A percentile compares a stretch with the other conserved stretches of the same genome.
Conservation (phyloP, 1,140 invertebrate genomes). For the Nautilus pompilius region DNA sequence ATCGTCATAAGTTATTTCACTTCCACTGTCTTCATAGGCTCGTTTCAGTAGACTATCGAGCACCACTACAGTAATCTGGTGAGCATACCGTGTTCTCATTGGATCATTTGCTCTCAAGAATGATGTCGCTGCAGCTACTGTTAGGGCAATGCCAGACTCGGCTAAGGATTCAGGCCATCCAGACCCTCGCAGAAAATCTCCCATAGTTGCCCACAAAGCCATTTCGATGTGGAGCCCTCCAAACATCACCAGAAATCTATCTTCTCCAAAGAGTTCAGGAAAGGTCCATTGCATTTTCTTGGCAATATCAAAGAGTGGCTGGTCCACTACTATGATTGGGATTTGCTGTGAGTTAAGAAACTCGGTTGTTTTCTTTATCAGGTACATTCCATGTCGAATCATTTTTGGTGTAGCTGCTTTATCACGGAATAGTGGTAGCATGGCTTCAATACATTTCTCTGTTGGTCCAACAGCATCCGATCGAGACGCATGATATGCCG, state of each 20-base stretch:
- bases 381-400: too few relatives aligned
- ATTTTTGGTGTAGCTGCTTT: too few relatives aligned
- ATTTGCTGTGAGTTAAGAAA: too few relatives aligned
- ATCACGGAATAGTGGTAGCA: too few relatives aligned
- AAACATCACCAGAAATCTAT: constrained; percentile 18
- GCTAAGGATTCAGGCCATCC: constrained; percentile 24
- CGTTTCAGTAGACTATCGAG: not conserved
- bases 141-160: not conserved
- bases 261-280: constrained; percentile 25
- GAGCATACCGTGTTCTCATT: not conserved
- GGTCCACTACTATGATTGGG: constrained; percentile 22
- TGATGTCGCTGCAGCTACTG: not conserved
- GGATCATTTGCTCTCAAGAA: not conserved
- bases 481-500: too few relatives aligned
- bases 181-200: constrained; percentile 23
- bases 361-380: too few relatives aligned
- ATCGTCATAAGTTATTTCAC: not conserved
- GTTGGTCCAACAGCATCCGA: too few relatives aligned
- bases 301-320: constrained; percentile 19
- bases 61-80: not conserved
- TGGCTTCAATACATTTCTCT: too few relatives aligned
- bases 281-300: constrained; percentile 30
- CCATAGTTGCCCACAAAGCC: constrained; percentile 13
- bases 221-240: constrained; percentile 15
- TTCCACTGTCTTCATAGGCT: not conserved